A percentile compares a stretch with the other conserved stretches of the same genome.
These are phyloP conservation scores for Coptotermes formosanus DNA, from an alignment of 1,140 invertebrate species.

Conservation along the genomic window DNA sequence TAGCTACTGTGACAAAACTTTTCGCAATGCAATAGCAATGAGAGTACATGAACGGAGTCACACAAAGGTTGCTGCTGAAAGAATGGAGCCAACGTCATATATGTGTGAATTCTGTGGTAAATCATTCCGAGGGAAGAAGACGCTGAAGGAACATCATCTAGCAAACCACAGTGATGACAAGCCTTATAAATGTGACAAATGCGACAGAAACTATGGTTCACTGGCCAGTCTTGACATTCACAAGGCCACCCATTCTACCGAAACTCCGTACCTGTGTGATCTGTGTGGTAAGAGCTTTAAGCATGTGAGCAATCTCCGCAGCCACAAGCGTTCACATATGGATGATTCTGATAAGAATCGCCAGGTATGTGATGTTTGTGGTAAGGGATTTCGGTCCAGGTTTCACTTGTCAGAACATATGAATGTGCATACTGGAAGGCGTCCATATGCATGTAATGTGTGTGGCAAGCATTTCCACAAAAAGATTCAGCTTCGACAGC, in stretches of 20 bases:
- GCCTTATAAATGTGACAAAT: constrained; percentile 43
- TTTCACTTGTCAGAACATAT: constrained; percentile 48
- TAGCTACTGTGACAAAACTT: constrained; percentile 24
- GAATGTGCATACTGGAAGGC: constrained; percentile 46
- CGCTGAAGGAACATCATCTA: constrained; percentile 43
- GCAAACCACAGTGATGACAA: constrained; percentile 40
- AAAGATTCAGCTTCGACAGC: constrained; percentile 46
- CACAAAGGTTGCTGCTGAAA: not conserved
- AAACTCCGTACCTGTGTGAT: constrained; percentile 49
- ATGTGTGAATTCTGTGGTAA: constrained; percentile 44
- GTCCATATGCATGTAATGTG: constrained; percentile 48
- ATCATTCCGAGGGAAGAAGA: constrained; percentile 40
- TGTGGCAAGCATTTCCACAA: constrained; percentile 51
- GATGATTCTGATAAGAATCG: constrained; percentile 42
- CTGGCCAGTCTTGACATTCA: constrained; percentile 46
- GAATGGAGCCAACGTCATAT: constrained; percentile 32
- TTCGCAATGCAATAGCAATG: constrained; percentile 17
- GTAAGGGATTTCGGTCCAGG: constrained; percentile 37
- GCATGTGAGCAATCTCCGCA: constrained; percentile 48
- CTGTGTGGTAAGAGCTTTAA: constrained; percentile 56
- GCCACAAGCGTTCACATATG: constrained; percentile 47
- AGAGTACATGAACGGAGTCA: constrained; percentile 27
- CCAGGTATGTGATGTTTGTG: constrained; percentile 25
- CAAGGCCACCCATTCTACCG: constrained; percentile 39
- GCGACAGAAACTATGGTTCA: constrained; percentile 44